Evolutionary conservation across 2,888 invertebrate species (phyloP).

Genomic region (Aelia acuminata): DNA sequence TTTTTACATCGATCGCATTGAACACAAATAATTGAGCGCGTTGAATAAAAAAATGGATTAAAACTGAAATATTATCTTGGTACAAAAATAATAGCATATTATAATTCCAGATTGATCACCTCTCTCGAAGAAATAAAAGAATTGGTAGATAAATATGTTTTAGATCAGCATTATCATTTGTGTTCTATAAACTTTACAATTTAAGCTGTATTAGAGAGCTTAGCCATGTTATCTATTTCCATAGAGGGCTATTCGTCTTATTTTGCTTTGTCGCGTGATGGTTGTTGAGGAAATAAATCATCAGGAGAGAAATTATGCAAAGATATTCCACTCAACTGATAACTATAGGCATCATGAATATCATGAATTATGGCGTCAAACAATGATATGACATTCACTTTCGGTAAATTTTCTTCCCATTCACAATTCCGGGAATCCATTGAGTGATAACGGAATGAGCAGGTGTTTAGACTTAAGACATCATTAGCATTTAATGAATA

Average conservation of each 20-base stretch:
- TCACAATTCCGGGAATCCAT: constrained; percentile 28
- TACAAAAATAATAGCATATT: too few relatives aligned
- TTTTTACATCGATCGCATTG: too few relatives aligned
- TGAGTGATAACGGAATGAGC: background rate
- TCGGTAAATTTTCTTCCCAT: background rate
- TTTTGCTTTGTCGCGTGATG: constrained; percentile 5
- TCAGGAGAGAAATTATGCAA: background rate
- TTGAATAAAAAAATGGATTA: too few relatives aligned
- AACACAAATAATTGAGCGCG: too few relatives aligned
- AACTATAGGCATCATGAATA: constrained; percentile 31
- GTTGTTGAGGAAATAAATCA: constrained; percentile 21
- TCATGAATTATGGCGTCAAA: constrained; percentile 28
- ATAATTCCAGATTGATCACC: too few relatives aligned
- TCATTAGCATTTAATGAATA: constrained; percentile 30
- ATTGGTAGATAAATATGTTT: background rate
- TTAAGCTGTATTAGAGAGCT: background rate
- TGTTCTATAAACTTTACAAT: background rate
- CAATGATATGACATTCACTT: constrained; percentile 4
- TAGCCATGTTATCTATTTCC: constrained; percentile 10
- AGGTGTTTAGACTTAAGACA: background rate
- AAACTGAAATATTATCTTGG: too few relatives aligned
- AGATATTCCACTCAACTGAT: constrained; percentile 21
- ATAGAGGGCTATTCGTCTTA: background rate
- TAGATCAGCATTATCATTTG: background rate
- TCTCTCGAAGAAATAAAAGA: background rate